A percentile compares a stretch with the other conserved stretches of the same genome.
Conservation (phyloP, 2,113 vertebrate genomes). For the Paraplagusia blochii region DNA sequence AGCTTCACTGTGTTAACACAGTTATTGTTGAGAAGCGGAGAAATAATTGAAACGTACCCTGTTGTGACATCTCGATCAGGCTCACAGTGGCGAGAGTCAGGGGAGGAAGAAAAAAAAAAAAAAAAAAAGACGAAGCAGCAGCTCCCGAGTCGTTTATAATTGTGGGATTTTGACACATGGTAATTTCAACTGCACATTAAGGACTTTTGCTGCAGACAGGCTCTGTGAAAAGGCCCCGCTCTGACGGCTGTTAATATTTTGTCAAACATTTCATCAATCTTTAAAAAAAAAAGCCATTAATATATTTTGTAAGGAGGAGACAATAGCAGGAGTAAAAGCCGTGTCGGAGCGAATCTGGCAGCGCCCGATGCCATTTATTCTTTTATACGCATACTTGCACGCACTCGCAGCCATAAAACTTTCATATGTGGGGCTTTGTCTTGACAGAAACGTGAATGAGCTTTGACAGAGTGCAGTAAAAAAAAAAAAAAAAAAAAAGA, state of each 20-base stretch:
- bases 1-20: conserved; percentile 50
- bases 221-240: conserved; percentile 30
- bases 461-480: background rate
- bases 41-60: conserved; percentile 19
- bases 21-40: conserved; percentile 38
- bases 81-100: conserved; percentile 29
- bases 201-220: conserved; percentile 30
- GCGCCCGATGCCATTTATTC: conserved; percentile 8
- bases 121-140: too few relatives aligned
- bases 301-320: conserved; percentile 12
- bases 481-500: background rate
- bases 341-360: background rate
- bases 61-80: conserved; percentile 26
- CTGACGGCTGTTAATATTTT: conserved; percentile 37
- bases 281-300: conserved; percentile 45
- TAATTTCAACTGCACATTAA: conserved; percentile 46
- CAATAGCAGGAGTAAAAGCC: background rate
- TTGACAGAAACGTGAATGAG: background rate
- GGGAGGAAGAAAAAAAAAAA: conserved; percentile 32
- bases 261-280: conserved; percentile 46
- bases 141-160: conserved; percentile 42
- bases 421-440: background rate
- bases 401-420: background rate
- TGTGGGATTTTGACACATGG: conserved; percentile 46
- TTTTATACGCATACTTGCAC: background rate